Percentiles rank a stretch among this genome's conserved stretches.
These are phyloP conservation scores for Anagrus nilaparvatae DNA, from an alignment of 1,140 invertebrate species.

Conservation along the genomic window DNA sequence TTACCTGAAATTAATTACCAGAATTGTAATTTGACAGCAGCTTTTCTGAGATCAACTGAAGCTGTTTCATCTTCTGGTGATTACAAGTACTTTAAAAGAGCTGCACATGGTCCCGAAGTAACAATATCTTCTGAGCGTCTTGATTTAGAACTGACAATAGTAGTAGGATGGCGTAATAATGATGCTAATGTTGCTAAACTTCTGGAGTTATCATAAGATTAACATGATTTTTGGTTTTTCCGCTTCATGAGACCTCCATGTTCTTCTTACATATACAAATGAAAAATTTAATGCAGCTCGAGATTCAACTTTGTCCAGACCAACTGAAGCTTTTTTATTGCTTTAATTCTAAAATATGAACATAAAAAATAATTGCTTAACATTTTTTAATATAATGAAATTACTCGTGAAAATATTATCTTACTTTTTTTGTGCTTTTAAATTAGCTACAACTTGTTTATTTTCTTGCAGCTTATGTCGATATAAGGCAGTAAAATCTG, in stretches of 20 bases:
- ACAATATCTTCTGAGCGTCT: slow-evolving; percentile 30
- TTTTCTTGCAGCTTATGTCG: slow-evolving; percentile 44
- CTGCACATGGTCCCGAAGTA: slow-evolving; percentile 45
- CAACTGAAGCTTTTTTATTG: slow-evolving; percentile 42
- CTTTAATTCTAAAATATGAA: slow-evolving; percentile 29
- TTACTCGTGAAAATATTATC: slow-evolving; percentile 14
- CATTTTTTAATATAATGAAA: not conserved
- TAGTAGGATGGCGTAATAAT: slow-evolving; percentile 51
- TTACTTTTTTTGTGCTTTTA: slow-evolving; percentile 33
- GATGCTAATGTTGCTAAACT: slow-evolving; percentile 63
- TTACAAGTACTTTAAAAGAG: slow-evolving; percentile 53
- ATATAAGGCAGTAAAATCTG: slow-evolving; percentile 57
- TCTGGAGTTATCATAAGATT: slow-evolving; percentile 47
- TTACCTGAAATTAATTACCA: no score
- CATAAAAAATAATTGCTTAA: no score
- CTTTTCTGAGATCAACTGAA: slow-evolving; percentile 72
- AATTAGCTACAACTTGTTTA: slow-evolving; percentile 23
- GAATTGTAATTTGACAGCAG: no score
- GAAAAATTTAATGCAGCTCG: slow-evolving; percentile 87
- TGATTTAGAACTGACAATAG: slow-evolving; percentile 43
- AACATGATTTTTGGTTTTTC: slow-evolving; percentile 53
- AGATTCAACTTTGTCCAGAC: slow-evolving; percentile 80
- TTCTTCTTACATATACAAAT: slow-evolving; percentile 80
- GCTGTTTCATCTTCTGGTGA: slow-evolving; percentile 70
- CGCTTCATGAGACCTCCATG: slow-evolving; percentile 86